Evolutionary conservation across 2,113 vertebrate species (phyloP).

Genomic region (Anguilla rostrata): DNA sequence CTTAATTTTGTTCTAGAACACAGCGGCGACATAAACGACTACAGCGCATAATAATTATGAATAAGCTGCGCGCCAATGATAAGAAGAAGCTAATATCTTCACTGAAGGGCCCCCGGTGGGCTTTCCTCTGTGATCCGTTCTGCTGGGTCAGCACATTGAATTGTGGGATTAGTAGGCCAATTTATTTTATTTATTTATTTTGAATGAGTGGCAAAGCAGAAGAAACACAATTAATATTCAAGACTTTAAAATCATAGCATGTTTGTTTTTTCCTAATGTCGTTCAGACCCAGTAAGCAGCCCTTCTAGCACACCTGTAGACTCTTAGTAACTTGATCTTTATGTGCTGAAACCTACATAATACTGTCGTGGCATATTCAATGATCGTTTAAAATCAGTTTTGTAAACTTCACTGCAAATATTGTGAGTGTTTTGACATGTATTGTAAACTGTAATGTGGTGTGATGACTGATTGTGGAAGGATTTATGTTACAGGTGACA

Average conservation of each 20-base stretch:
- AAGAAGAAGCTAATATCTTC: not conserved
- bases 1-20: not conserved
- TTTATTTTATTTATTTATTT: not conserved
- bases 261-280: too few species aligned
- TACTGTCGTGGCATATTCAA: too few species aligned
- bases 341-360: too few species aligned
- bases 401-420: too few species aligned
- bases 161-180: not conserved
- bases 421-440: too few species aligned
- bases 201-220: not conserved
- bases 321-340: too few species aligned
- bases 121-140: not conserved
- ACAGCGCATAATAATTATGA: not conserved
- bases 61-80: not conserved
- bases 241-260: not conserved
- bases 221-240: not conserved
- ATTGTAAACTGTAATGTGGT: too few species aligned
- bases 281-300: too few species aligned
- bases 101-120: not conserved
- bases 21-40: not conserved
- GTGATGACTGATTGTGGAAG: too few species aligned
- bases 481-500: too few species aligned
- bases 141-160: slow-evolving; percentile 10
- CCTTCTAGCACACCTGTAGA: too few species aligned
- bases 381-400: too few species aligned